phyloP scores from a whole-genome alignment of 2,113 vertebrate genomes.

The Etheostoma cragini region DNA sequence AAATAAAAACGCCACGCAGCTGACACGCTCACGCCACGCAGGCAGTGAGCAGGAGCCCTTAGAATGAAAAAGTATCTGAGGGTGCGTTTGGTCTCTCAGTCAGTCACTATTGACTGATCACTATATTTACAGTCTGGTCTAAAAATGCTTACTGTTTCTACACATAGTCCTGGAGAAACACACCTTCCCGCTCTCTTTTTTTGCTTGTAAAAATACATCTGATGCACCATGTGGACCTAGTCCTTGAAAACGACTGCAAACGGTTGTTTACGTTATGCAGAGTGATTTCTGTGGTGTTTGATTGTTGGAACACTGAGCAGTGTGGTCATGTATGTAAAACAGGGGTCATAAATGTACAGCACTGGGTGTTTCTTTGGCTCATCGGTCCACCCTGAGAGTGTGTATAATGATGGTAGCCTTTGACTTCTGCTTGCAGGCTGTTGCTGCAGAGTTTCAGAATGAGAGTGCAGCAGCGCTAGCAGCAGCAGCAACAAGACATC shows the following conservation, averaged over 20 bases:
- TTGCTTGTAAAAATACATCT: background rate
- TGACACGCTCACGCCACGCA: no score
- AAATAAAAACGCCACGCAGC: no score
- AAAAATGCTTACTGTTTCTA: background rate
- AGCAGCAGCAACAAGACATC: slow-evolving; percentile 93
- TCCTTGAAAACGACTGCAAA: background rate
- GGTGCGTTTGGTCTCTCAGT: background rate
- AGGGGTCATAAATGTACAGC: background rate
- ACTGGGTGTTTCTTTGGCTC: background rate
- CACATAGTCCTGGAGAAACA: background rate
- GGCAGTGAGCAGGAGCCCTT: no score
- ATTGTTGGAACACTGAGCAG: background rate
- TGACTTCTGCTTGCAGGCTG: slow-evolving; percentile 84
- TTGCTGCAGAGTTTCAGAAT: slow-evolving; percentile 97
- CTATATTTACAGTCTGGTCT: background rate
- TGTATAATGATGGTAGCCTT: background rate
- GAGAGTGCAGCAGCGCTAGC: slow-evolving; percentile 96
- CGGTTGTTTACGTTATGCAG: background rate
- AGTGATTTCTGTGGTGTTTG: background rate
- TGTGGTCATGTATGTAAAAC: background rate
- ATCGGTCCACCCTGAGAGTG: background rate
- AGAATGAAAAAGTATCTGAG: background rate
- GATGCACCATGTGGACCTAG: background rate
- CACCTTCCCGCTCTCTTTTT: background rate
- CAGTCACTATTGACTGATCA: background rate